phyloP scores from a whole-genome alignment of 2,797 vertebrate genomes.

The Anguilla anguilla region DNA sequence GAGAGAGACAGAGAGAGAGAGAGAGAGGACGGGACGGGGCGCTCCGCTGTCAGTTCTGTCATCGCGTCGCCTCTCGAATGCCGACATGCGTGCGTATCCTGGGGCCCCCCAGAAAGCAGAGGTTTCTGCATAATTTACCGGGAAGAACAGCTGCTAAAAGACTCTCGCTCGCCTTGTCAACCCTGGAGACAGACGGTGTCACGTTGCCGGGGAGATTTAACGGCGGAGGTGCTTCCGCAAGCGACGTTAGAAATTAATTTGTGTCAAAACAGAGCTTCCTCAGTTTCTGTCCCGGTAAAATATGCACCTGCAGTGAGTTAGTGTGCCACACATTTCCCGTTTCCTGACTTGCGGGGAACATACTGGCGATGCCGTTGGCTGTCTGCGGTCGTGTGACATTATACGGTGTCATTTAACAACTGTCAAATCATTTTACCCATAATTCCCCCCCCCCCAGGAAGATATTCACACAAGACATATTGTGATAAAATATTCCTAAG shows the following conservation, averaged over 20 bases:
- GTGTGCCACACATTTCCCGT: no score
- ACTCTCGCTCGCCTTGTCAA: neutral
- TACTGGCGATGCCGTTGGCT: neutral
- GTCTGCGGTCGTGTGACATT: neutral
- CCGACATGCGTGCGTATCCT: neutral
- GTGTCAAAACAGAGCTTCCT: conserved; percentile 1
- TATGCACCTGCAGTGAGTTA: neutral
- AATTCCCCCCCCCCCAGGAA: neutral
- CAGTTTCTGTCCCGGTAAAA: neutral
- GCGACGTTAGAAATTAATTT: conserved; percentile 17
- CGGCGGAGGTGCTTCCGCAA: neutral
- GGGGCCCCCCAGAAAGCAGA: neutral
- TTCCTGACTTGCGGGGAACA: neutral
- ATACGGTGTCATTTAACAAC: neutral
- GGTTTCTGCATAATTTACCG: neutral
- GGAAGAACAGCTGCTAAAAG: conserved; percentile 5
- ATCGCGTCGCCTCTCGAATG: neutral
- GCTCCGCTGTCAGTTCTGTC: neutral
- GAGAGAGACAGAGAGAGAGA: no score
- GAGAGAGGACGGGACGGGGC: no score
- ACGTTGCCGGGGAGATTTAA: neutral
- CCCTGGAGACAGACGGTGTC: neutral
- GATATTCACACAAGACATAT: neutral
- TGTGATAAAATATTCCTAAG: neutral
- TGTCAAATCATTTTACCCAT: neutral